phyloP scores from a whole-genome alignment of 1,140 invertebrate genomes.

The Gonioctena quinquepunctata region DNA sequence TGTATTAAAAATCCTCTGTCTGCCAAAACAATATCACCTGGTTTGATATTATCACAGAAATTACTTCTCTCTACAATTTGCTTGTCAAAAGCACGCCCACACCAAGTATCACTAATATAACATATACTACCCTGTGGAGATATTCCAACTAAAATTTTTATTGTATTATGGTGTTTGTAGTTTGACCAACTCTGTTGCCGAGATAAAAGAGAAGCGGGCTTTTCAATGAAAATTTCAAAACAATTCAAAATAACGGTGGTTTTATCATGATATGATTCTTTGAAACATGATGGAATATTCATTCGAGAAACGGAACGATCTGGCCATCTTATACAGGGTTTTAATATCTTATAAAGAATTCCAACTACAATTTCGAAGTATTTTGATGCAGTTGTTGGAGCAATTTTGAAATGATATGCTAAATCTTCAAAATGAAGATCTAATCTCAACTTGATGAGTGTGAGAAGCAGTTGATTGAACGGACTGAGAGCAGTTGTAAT shows the following conservation, averaged over 20 bases:
- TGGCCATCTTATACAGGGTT: too few relatives aligned
- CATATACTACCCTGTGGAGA: constrained; percentile 27
- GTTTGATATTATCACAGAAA: constrained; percentile 21
- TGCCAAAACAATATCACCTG: constrained; percentile 26
- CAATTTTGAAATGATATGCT: too few relatives aligned
- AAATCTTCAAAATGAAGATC: background rate
- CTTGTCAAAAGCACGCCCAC: constrained; percentile 27
- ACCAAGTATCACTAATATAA: constrained; percentile 30
- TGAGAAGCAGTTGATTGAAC: constrained; percentile 15
- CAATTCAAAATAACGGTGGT: constrained; percentile 25
- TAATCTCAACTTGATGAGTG: constrained; percentile 15
- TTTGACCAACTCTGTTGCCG: constrained; percentile 29
- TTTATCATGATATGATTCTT: background rate
- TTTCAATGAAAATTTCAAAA: constrained; percentile 30
- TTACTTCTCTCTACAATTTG: constrained; percentile 20
- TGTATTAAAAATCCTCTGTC: constrained; percentile 28
- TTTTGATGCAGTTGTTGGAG: too few relatives aligned
- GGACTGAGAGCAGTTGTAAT: background rate
- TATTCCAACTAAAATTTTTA: constrained; percentile 37
- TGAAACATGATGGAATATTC: background rate
- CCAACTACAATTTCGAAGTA: too few relatives aligned
- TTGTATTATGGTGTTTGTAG: constrained; percentile 30
- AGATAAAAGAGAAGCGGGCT: constrained; percentile 6
- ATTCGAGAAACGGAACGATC: background rate
- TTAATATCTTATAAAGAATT: too few relatives aligned